phyloP scores from a whole-genome alignment of 2,113 vertebrate species.

The Alethe castanea region DNA sequence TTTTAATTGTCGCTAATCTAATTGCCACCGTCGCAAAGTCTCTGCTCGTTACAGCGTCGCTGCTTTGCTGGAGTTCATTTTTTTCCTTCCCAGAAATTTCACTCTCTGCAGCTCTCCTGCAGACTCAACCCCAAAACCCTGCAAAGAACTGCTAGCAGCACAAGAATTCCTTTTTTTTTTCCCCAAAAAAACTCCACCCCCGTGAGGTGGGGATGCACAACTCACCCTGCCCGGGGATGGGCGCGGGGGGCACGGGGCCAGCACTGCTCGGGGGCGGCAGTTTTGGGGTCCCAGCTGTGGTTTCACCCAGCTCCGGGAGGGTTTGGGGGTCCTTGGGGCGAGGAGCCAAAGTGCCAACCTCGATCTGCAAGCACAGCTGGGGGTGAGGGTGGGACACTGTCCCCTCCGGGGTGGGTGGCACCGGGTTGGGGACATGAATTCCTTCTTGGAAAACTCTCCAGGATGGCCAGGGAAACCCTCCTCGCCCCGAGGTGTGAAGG shows the following conservation, averaged over 20 bases:
- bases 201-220: accelerated
- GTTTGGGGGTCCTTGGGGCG: not conserved
- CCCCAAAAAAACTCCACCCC: not conserved
- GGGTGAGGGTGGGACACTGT: accelerated
- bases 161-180: not conserved
- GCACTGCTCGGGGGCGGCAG: not conserved
- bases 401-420: not conserved
- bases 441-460: not conserved
- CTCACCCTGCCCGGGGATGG: slow-evolving; percentile 67
- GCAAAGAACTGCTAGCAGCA: not conserved
- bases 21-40: slow-evolving; percentile 61
- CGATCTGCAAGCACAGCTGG: slow-evolving; percentile 54
- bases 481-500: not conserved
- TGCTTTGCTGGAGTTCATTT: not conserved
- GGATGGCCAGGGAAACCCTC: not conserved
- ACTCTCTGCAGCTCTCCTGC: not conserved
- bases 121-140: not conserved
- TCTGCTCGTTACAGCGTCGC: slow-evolving; percentile 64
- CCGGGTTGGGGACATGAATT: accelerated
- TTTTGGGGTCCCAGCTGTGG: not conserved
- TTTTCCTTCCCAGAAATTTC: not conserved
- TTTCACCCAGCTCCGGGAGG: not conserved
- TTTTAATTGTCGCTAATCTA: slow-evolving; percentile 77
- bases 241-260: not conserved
- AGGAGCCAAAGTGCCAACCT: slow-evolving; percentile 66